Conservation (phyloP, 2,888 invertebrate species). For the Allacma fusca region DNA sequence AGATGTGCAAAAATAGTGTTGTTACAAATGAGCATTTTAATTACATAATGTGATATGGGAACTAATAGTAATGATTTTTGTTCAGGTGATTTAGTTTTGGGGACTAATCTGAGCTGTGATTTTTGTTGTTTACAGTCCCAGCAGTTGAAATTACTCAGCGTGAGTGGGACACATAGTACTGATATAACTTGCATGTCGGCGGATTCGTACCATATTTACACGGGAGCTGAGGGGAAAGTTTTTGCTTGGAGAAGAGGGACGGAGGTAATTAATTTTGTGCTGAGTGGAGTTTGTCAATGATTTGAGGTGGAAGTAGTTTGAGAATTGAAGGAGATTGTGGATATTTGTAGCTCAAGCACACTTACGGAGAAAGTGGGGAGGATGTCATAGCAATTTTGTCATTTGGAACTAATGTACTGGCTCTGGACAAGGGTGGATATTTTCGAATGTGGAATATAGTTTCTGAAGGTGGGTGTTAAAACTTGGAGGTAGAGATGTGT, state of each 20-base stretch:
- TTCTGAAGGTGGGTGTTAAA: constrained; percentile 71
- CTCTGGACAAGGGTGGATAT: constrained; percentile 79
- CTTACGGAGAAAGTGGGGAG: constrained; percentile 77
- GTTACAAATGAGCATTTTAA: too few species aligned
- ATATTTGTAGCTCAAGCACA: constrained; percentile 72
- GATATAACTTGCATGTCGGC: constrained; percentile 81
- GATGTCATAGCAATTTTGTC: constrained; percentile 81
- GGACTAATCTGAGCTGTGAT: too few species aligned
- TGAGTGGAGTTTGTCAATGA: not conserved
- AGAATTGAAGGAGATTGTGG: constrained; percentile 32
- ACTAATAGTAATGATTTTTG: too few species aligned
- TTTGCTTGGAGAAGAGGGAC: constrained; percentile 89
- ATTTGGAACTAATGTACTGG: constrained; percentile 85
- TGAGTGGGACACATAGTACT: constrained; percentile 81
- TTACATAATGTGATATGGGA: too few species aligned
- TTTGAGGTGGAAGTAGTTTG: constrained; percentile 24
- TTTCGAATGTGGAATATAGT: constrained; percentile 87
- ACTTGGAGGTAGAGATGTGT: constrained; percentile 69
- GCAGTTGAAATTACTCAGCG: constrained; percentile 73
- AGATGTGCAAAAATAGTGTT: too few species aligned
- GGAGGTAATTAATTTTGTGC: constrained; percentile 65
- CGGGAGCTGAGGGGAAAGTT: constrained; percentile 78
- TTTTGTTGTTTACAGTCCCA: constrained; percentile 63
- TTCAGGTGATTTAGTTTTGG: too few species aligned
- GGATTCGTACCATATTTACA: constrained; percentile 80